A percentile compares a stretch with the other conserved stretches of the same genome.
phyloP scores from a whole-genome alignment of 1,140 invertebrate genomes.

The Cotesia typhae region DNA sequence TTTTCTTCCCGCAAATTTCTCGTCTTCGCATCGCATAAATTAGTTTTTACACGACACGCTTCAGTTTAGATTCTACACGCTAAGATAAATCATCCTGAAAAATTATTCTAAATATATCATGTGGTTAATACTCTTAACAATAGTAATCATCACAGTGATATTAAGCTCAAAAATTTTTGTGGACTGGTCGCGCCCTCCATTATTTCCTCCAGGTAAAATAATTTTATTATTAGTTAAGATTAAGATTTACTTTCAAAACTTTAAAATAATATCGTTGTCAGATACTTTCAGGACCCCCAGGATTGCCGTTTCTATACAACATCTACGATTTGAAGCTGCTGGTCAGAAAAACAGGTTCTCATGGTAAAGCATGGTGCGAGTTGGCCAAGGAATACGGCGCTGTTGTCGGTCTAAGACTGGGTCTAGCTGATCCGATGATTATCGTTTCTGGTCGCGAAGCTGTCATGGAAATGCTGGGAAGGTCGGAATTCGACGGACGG shows the following conservation, averaged over 20 bases:
- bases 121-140: slow-evolving; percentile 11
- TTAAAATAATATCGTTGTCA: not conserved
- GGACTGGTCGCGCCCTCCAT: slow-evolving; percentile 35
- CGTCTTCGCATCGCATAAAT: not conserved
- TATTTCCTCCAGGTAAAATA: slow-evolving; percentile 49
- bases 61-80: not conserved
- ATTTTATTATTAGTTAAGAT: not conserved
- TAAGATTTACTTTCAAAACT: not conserved
- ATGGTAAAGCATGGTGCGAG: slow-evolving; percentile 47
- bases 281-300: slow-evolving; percentile 52
- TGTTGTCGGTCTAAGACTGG: slow-evolving; percentile 53
- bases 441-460: slow-evolving; percentile 55
- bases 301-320: slow-evolving; percentile 58
- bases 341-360: slow-evolving; percentile 51
- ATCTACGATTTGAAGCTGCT: slow-evolving; percentile 53
- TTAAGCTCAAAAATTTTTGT: slow-evolving; percentile 39
- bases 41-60: not conserved
- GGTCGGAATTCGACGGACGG: slow-evolving; percentile 58
- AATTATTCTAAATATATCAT: slow-evolving; percentile 5
- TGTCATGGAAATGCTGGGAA: slow-evolving; percentile 52
- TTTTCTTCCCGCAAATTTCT: not conserved
- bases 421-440: slow-evolving; percentile 48
- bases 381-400: slow-evolving; percentile 57
- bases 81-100: not conserved
- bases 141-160: not conserved